Conservation (phyloP, 2,888 invertebrate species). For the Melipona bicolor region DNA sequence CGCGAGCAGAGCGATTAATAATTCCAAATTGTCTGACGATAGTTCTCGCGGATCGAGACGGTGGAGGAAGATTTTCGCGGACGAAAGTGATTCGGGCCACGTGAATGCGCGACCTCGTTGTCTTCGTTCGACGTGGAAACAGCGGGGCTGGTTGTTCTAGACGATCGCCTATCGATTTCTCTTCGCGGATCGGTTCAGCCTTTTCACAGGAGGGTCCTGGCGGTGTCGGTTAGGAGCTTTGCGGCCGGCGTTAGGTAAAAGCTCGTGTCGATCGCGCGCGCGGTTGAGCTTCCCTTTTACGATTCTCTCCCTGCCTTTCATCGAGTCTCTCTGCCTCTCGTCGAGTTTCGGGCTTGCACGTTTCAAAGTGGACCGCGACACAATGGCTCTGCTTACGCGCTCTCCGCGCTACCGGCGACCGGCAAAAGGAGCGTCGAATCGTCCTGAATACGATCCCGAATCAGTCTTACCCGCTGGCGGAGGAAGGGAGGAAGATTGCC, state of each 20-base stretch:
- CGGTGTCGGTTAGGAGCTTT: conserved; percentile 46
- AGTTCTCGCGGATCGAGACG: neutral
- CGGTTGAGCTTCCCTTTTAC: conserved; percentile 65
- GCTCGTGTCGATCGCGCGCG: conserved; percentile 54
- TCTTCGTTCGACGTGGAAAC: conserved; percentile 3
- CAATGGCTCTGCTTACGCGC: conserved; percentile 49
- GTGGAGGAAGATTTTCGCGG: neutral
- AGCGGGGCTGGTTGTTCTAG: conserved; percentile 3
- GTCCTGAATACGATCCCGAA: conserved; percentile 55
- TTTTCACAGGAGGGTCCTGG: conserved; percentile 39
- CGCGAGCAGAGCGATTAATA: neutral
- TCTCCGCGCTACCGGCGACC: neutral
- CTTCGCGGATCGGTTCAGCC: conserved; percentile 47
- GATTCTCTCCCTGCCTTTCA: conserved; percentile 54
- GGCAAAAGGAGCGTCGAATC: conserved; percentile 44
- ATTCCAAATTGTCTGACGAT: neutral
- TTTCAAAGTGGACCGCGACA: conserved; percentile 59
- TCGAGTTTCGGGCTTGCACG: conserved; percentile 48
- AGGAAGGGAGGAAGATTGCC: conserved; percentile 27
- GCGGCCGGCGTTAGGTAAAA: conserved; percentile 58
- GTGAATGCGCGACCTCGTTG: conserved; percentile 14
- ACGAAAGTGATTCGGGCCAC: conserved; percentile 28
- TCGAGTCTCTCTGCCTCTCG: conserved; percentile 31
- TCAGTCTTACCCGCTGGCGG: conserved; percentile 38
- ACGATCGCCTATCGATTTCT: conserved; percentile 49